Evolutionary conservation across 2,888 invertebrate species (phyloP).

Genomic region (Sarcophaga subvicina): DNA sequence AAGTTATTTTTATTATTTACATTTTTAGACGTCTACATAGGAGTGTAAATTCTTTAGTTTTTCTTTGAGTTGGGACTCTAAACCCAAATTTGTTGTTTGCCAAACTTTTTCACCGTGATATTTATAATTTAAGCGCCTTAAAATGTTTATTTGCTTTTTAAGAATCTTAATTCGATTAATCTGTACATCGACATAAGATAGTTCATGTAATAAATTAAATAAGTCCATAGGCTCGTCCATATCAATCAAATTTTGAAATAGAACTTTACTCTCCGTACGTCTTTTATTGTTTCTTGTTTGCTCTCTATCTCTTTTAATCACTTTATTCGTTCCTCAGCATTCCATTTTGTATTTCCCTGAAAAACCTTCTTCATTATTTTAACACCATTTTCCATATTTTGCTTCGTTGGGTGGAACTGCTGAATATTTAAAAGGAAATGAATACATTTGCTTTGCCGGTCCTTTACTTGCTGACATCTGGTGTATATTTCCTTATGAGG

Average conservation of each 20-base stretch:
- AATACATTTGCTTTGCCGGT: constrained; percentile 22
- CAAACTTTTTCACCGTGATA: too few species aligned
- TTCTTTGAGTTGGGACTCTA: too few species aligned
- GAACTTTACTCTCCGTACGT: not conserved
- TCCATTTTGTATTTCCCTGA: not conserved
- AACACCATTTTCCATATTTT: constrained; percentile 13
- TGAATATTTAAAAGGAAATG: constrained; percentile 10
- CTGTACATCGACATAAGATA: constrained; percentile 19
- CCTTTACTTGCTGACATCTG: constrained; percentile 6
- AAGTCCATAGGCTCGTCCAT: constrained; percentile 12
- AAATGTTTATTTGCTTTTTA: constrained; percentile 13
- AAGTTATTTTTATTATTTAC: not conserved
- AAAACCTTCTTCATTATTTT: constrained; percentile 21
- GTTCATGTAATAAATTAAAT: constrained; percentile 33
- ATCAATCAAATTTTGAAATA: not conserved
- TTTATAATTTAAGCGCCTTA: too few species aligned
- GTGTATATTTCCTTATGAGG: not conserved
- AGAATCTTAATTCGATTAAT: constrained; percentile 10
- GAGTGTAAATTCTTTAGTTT: not conserved
- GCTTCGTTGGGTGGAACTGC: constrained; percentile 11
- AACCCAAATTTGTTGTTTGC: too few species aligned
- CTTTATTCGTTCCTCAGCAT: constrained; percentile 35
- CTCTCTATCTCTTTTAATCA: not conserved
- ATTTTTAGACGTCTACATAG: not conserved
- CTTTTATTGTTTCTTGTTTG: constrained; percentile 24